These are phyloP conservation scores for Sesia apiformis DNA, from an alignment of 2,888 invertebrate genomes.

Conservation along the genomic window DNA sequence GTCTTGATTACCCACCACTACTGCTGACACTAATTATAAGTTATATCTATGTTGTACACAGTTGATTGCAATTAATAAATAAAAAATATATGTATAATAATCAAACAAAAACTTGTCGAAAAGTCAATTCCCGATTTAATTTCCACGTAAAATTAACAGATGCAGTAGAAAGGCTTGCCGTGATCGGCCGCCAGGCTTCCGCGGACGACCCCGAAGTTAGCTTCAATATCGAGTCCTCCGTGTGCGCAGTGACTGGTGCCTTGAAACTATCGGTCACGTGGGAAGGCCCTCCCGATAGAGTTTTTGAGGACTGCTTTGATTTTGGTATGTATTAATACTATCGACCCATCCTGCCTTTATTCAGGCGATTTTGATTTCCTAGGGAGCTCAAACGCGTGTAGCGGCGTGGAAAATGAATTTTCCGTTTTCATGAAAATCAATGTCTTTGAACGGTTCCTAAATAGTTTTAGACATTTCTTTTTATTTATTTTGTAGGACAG, in stretches of 20 bases:
- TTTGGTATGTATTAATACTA: conserved; percentile 35
- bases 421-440: too few relatives aligned
- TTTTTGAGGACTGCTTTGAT: conserved; percentile 66
- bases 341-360: neutral
- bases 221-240: conserved; percentile 26
- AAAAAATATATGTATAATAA: too few relatives aligned
- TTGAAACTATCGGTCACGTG: conserved; percentile 41
- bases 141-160: neutral
- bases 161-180: conserved; percentile 27
- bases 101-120: too few relatives aligned
- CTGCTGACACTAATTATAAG: too few relatives aligned
- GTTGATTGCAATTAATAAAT: too few relatives aligned
- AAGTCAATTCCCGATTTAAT: too few relatives aligned
- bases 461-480: neutral
- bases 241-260: conserved; percentile 33
- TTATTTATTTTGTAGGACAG: neutral
- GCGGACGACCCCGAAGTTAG: conserved; percentile 30
- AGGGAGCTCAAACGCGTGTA: too few relatives aligned
- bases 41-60: too few relatives aligned
- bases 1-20: too few relatives aligned
- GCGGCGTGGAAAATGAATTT: too few relatives aligned
- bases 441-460: neutral
- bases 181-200: conserved; percentile 40
- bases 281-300: conserved; percentile 50
- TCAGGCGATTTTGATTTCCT: too few relatives aligned